Evolutionary conservation across 2,888 invertebrate species (phyloP), one percentile per base, ranked within the genome.

Genomic region (Stenodera caucasica): DNA sequence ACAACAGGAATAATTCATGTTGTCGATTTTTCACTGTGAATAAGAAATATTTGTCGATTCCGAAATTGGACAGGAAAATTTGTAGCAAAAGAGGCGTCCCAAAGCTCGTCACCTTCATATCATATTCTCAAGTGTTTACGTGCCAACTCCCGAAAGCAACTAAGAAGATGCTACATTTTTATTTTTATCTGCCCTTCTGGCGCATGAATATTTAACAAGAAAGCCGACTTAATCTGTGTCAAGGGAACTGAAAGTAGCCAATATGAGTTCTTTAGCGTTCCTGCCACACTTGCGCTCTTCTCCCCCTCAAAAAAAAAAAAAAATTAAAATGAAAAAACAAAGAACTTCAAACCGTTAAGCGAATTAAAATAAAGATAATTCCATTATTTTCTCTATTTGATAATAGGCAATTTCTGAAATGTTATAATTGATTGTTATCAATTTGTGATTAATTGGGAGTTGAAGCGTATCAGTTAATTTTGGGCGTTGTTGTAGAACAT

Each of bases 171-270:
- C 74, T 77, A 75, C 77, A 72, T 80, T 80, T 80, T 82, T 83
- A 82, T 84, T 83, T 83, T 83, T 82, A 83, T 83, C 82, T 81
- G 81, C 80, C 81, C 80, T 81, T 82, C 82, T 80, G 78, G 80
- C 80, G 79, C 82, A 84, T 84, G 84, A 84, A 84, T 84, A 84
- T 84, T 84, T 83, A 83, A 83, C 81, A 80, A 76, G 76, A 79
- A 78, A 80, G 81, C 80, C 77, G 80, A 80, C 83, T 84, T 84
- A 84, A 84, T 84, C 84, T 84, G 83, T 82, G 83, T 81, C 82
- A 78, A 76, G 83, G 83, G 84, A 84, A 70, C 68, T 69, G 73
- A 74, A 77, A 78, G 77, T 80, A 75, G 79, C 80, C 80, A 78
- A 80, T 80, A 80, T 80, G 80, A 79, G 78, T 79, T 80, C 73